These are phyloP conservation scores for Tyto alba DNA, from an alignment of 2,113 vertebrate genomes.

Conservation along the genomic window DNA sequence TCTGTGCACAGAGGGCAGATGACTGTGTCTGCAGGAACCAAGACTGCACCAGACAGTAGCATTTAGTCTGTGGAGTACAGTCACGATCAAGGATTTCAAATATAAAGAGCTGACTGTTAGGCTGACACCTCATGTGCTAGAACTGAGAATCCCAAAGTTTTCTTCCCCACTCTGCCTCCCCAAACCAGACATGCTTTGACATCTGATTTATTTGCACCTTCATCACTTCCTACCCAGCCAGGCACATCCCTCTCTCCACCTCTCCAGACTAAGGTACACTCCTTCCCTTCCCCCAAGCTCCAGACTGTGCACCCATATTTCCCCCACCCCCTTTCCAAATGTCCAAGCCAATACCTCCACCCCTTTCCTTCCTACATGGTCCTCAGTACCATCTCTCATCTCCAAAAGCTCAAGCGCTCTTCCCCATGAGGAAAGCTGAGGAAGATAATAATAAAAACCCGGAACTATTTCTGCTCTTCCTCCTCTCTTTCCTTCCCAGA, in stretches of 20 bases:
- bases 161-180: background rate
- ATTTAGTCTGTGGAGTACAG: background rate
- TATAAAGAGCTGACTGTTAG: background rate
- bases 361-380: background rate
- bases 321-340: background rate
- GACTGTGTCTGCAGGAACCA: fast-evolving
- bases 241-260: background rate
- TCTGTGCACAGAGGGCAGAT: background rate
- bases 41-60: background rate
- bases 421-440: background rate
- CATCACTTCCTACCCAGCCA: background rate
- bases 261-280: background rate
- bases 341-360: background rate
- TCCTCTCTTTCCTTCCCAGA: background rate
- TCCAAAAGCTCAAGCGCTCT: background rate
- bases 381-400: background rate
- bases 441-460: background rate
- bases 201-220: background rate
- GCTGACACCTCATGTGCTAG: background rate
- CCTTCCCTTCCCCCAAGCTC: too few species aligned
- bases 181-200: background rate
- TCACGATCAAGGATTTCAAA: background rate
- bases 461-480: background rate
- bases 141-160: background rate
- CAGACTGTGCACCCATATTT: too few species aligned